Conservation (phyloP, 2,888 invertebrate genomes). For the Unio delphinus region DNA sequence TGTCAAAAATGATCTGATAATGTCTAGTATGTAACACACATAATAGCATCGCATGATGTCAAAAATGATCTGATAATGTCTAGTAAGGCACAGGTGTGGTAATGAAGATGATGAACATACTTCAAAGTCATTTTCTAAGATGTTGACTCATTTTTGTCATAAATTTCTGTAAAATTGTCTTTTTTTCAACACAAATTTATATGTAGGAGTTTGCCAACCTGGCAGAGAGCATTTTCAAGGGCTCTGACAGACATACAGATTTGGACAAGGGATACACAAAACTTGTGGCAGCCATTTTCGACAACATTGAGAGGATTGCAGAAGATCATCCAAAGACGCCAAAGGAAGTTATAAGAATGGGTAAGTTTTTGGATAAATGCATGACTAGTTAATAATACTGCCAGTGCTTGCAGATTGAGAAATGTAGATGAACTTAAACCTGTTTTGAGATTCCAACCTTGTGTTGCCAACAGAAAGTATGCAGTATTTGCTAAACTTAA, state of each 20-base stretch:
- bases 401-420: too few relatives aligned
- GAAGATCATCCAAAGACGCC: conserved; percentile 92
- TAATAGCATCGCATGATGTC: too few relatives aligned
- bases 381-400: neutral
- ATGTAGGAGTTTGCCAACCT: conserved; percentile 83
- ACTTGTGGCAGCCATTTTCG: conserved; percentile 84
- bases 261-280: conserved; percentile 68
- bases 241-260: conserved; percentile 81
- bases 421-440: too few relatives aligned
- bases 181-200: neutral
- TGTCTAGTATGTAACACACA: too few relatives aligned
- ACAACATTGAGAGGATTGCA: conserved; percentile 84
- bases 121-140: neutral
- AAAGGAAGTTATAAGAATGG: conserved; percentile 91
- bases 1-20: neutral
- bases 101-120: neutral
- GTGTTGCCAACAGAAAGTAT: too few relatives aligned
- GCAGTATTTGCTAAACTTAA: too few relatives aligned
- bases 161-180: too few relatives aligned
- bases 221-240: conserved; percentile 89
- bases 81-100: neutral
- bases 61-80: neutral
- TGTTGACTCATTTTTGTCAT: neutral
- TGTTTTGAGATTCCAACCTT: too few relatives aligned
- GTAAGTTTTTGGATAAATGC: conserved; percentile 64